A percentile compares a stretch with the other conserved stretches of the same genome.
phyloP scores from a whole-genome alignment of 1,140 invertebrate species.

The Microplitis demolitor region DNA sequence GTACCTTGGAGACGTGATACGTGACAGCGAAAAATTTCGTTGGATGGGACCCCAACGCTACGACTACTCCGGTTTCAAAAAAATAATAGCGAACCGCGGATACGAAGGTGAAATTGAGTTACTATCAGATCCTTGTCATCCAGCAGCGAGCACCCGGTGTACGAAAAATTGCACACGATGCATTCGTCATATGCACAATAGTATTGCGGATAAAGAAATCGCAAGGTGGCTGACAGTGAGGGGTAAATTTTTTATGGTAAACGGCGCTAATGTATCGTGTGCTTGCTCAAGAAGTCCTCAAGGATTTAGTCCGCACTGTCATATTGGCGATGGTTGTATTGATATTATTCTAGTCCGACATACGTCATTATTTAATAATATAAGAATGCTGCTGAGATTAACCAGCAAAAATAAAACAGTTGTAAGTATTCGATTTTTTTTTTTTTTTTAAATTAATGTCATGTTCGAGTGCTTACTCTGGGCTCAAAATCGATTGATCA shows the following conservation, averaged over 20 bases:
- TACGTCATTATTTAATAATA: conserved; percentile 75
- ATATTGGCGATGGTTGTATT: conserved; percentile 81
- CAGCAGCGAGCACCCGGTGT: conserved; percentile 56
- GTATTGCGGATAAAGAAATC: conserved; percentile 31
- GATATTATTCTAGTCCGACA: conserved; percentile 79
- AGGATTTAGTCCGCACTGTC: conserved; percentile 79
- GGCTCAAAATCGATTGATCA: too few relatives aligned
- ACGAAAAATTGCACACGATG: conserved; percentile 59
- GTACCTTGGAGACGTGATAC: conserved; percentile 84
- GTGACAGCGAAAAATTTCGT: conserved; percentile 80
- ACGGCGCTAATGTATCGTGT: conserved; percentile 80
- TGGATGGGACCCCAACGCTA: conserved; percentile 91
- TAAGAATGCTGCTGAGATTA: conserved; percentile 71
- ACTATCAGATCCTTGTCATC: conserved; percentile 59
- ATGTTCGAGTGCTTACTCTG: too few relatives aligned
- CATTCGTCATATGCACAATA: conserved; percentile 44
- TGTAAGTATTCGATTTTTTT: conserved; percentile 50
- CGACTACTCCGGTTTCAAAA: conserved; percentile 80
- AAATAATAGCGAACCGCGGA: conserved; percentile 71
- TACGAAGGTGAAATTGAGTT: conserved; percentile 75
- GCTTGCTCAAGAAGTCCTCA: conserved; percentile 74
- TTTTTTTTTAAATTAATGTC: too few relatives aligned
- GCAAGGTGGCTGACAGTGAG: conserved; percentile 67
- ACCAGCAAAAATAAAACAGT: conserved; percentile 66
- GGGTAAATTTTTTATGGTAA: conserved; percentile 80